Percentiles rank a stretch among this genome's conserved stretches.
phyloP scores from a whole-genome alignment of 2,888 invertebrate species.

The Epinotia nisella region DNA sequence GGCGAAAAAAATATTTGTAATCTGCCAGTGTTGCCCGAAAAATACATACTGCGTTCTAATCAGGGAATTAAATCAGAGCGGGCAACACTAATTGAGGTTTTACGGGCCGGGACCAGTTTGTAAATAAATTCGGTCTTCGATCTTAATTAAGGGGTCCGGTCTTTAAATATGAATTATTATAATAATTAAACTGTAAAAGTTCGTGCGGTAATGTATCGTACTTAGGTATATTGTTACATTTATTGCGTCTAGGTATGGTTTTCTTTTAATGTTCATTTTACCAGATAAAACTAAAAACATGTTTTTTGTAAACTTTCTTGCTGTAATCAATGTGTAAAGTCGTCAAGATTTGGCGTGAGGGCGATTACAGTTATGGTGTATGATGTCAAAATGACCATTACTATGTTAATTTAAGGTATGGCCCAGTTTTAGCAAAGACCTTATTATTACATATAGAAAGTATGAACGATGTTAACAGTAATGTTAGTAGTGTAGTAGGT shows the following conservation, averaged over 20 bases:
- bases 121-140: constrained; percentile 35
- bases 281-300: no score
- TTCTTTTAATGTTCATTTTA: background rate
- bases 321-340: no score
- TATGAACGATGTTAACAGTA: no score
- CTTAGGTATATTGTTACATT: constrained; percentile 2
- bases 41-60: constrained; percentile 54
- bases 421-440: no score
- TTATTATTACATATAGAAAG: no score
- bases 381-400: no score
- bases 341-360: no score
- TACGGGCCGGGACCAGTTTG: constrained; percentile 26
- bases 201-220: constrained; percentile 4
- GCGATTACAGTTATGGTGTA: no score
- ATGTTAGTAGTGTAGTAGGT: no score
- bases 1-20: constrained; percentile 53
- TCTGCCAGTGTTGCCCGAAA: constrained; percentile 52
- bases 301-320: no score
- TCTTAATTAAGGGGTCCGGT: constrained; percentile 42
- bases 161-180: constrained; percentile 43
- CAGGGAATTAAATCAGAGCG: constrained; percentile 52
- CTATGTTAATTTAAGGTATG: no score
- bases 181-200: constrained; percentile 42
- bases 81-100: constrained; percentile 51
- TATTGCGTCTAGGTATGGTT: background rate